phyloP scores from a whole-genome alignment of 1,140 invertebrate species.

The Chlorops oryzae region DNA sequence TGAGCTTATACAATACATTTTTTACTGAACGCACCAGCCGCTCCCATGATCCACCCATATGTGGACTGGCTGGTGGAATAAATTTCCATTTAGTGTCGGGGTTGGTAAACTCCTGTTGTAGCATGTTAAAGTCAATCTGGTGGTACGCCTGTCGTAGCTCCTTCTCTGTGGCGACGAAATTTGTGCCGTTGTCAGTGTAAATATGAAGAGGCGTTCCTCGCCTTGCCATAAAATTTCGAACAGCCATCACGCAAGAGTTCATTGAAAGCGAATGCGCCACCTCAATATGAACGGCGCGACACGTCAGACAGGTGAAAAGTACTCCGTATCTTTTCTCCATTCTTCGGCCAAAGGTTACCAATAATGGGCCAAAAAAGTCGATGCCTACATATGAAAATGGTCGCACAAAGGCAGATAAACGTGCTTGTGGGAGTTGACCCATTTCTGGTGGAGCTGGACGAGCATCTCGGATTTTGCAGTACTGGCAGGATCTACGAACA shows the following conservation, averaged over 20 bases:
- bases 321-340: constrained; percentile 38
- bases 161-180: constrained; percentile 34
- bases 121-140: neutral
- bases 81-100: constrained; percentile 33
- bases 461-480: neutral
- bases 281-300: constrained; percentile 28
- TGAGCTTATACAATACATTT: constrained; percentile 27
- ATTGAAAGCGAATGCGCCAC: neutral
- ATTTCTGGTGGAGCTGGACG: constrained; percentile 17
- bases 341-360: constrained; percentile 23
- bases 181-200: constrained; percentile 43
- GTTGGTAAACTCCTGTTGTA: constrained; percentile 1
- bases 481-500: neutral
- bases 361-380: constrained; percentile 9
- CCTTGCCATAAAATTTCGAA: constrained; percentile 45
- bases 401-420: constrained; percentile 20
- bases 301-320: constrained; percentile 41
- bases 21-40: constrained; percentile 40
- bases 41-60: constrained; percentile 48
- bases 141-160: neutral
- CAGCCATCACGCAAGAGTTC: neutral
- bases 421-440: constrained; percentile 16
- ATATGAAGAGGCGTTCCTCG: constrained; percentile 31
- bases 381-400: constrained; percentile 21
- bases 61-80: constrained; percentile 40